Conservation (phyloP, 2,888 invertebrate genomes). For the Dorcus hopei region DNA sequence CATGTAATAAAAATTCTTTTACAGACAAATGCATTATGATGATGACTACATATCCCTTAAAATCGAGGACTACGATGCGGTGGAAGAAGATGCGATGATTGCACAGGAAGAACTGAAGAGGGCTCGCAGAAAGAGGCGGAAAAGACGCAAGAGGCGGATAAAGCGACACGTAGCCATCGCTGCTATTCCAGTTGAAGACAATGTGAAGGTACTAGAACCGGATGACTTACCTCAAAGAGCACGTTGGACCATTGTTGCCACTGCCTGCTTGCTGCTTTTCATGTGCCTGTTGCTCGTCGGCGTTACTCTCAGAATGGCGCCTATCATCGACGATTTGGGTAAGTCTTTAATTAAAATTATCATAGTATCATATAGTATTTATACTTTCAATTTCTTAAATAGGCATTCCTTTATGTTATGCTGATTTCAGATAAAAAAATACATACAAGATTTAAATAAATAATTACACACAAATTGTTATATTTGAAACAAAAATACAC, state of each 20-base stretch:
- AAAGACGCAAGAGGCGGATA: slow-evolving; percentile 41
- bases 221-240: slow-evolving; percentile 82
- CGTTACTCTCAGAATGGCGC: slow-evolving; percentile 89
- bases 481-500: too few relatives aligned
- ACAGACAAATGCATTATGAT: slow-evolving; percentile 50
- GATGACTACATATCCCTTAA: slow-evolving; percentile 54
- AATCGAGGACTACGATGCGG: slow-evolving; percentile 48
- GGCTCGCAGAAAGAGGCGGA: slow-evolving; percentile 41
- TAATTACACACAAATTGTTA: too few relatives aligned
- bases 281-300: slow-evolving; percentile 89
- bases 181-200: slow-evolving; percentile 34
- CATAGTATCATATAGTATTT: neutral
- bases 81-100: slow-evolving; percentile 41
- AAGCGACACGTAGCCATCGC: slow-evolving; percentile 30
- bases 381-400: too few relatives aligned
- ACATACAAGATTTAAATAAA: too few relatives aligned
- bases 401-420: too few relatives aligned
- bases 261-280: slow-evolving; percentile 81
- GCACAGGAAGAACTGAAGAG: slow-evolving; percentile 42
- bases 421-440: too few relatives aligned
- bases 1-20: neutral
- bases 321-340: slow-evolving; percentile 95
- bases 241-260: slow-evolving; percentile 87
- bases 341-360: slow-evolving; percentile 48
- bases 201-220: slow-evolving; percentile 64